A percentile compares a stretch with the other conserved stretches of the same genome.
phyloP scores from a whole-genome alignment of 2,113 vertebrate genomes.

The Theropithecus gelada region DNA sequence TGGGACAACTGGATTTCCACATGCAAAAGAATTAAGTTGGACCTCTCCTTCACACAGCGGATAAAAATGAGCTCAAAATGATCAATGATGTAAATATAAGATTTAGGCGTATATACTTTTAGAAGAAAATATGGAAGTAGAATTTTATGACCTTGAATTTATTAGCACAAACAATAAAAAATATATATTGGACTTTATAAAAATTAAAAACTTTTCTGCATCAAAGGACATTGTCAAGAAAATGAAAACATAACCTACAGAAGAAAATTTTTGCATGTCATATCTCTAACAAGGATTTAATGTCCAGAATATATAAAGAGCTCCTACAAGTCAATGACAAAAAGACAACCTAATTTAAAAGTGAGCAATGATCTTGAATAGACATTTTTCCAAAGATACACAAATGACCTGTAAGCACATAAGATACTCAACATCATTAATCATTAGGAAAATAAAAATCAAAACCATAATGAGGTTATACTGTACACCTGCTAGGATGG shows the following conservation, averaged over 20 bases:
- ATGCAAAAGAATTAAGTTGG: not conserved
- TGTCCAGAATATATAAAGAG: not conserved
- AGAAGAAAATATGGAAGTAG: not conserved
- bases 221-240: not conserved
- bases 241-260: not conserved
- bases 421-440: not conserved
- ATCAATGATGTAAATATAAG: not conserved
- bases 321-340: not conserved
- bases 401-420: not conserved
- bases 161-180: not conserved
- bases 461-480: not conserved
- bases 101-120: not conserved
- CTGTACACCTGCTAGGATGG: not conserved
- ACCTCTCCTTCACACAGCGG: not conserved
- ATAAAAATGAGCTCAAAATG: not conserved
- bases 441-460: not conserved
- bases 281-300: not conserved
- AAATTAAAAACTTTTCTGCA: not conserved
- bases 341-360: not conserved
- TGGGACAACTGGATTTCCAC: not conserved
- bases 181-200: not conserved
- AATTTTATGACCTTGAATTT: not conserved
- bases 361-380: not conserved
- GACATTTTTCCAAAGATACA: not conserved
- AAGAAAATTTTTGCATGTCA: not conserved